A percentile compares a stretch with the other conserved stretches of the same genome.
These are phyloP conservation scores for Pavo muticus DNA, from an alignment of 2,113 vertebrate genomes.

Conservation along the genomic window DNA sequence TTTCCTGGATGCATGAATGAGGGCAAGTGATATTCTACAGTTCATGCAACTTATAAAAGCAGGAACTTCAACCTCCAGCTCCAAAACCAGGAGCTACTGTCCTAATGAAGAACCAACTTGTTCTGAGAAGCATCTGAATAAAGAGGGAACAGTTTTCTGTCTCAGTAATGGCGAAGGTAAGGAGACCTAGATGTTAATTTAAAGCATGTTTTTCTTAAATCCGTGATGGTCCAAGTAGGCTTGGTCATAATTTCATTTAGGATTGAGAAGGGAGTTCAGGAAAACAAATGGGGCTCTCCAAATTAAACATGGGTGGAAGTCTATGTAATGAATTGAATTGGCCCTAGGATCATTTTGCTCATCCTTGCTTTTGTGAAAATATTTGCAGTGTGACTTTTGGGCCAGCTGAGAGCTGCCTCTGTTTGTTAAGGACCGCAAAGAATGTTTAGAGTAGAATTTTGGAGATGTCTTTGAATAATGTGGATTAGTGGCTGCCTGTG, in stretches of 20 bases:
- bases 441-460: slow-evolving; percentile 37
- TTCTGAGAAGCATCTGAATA: neutral
- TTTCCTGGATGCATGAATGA: neutral
- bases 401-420: slow-evolving; percentile 27
- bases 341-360: slow-evolving; percentile 60
- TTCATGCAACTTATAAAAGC: neutral
- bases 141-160: neutral
- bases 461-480: slow-evolving; percentile 6
- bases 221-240: neutral
- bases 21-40: too few relatives aligned
- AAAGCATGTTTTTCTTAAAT: neutral
- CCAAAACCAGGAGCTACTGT: neutral
- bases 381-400: slow-evolving; percentile 54
- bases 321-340: slow-evolving; percentile 39
- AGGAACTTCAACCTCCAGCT: neutral
- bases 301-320: slow-evolving; percentile 62
- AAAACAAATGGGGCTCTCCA: slow-evolving; percentile 59
- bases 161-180: neutral
- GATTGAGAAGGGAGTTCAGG: slow-evolving; percentile 41
- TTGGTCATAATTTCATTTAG: slow-evolving; percentile 58
- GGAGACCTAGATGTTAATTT: slow-evolving; percentile 28
- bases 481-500: neutral
- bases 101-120: neutral
- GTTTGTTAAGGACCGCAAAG: slow-evolving; percentile 55
- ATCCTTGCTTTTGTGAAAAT: slow-evolving; percentile 68